These are phyloP conservation scores for Halcyon smyrnensis DNA, from an alignment of 2,797 vertebrate species.

Conservation along the genomic window DNA sequence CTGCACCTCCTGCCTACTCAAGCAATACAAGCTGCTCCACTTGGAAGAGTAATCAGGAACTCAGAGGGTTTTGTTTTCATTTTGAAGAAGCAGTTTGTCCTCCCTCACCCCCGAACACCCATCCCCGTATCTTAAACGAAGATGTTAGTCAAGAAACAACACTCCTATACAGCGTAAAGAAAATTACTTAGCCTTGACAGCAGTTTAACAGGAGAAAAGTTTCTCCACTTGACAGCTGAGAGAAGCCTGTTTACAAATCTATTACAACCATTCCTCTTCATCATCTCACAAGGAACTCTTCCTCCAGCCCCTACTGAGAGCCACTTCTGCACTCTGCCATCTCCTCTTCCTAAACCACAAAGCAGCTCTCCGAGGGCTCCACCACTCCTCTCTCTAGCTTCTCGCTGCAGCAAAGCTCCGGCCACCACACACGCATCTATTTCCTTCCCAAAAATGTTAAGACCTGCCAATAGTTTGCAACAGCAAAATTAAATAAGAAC, in stretches of 20 bases:
- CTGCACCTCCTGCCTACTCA: conserved; percentile 61
- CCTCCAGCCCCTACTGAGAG: background rate
- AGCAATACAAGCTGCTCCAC: conserved; percentile 58
- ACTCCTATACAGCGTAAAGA: background rate
- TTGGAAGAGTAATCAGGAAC: conserved; percentile 45
- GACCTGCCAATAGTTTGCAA: background rate
- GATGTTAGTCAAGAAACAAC: conserved; percentile 26
- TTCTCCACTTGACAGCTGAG: background rate
- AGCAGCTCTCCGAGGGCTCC: background rate
- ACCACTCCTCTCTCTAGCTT: background rate
- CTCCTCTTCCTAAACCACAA: background rate
- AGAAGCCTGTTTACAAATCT: conserved; percentile 4
- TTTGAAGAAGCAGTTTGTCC: conserved; percentile 25
- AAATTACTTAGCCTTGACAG: background rate
- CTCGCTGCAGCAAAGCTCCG: background rate
- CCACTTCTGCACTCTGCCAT: background rate
- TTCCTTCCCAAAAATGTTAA: background rate
- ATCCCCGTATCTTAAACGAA: background rate
- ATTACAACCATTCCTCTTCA: background rate
- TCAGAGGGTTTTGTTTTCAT: conserved; percentile 39
- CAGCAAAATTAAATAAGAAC: conserved; percentile 18
- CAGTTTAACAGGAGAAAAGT: background rate
- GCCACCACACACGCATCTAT: background rate
- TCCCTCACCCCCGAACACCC: conserved; percentile 39
- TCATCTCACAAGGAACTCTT: background rate